phyloP scores from a whole-genome alignment of 2,113 vertebrate species.

The Vulpes ferrilata region DNA sequence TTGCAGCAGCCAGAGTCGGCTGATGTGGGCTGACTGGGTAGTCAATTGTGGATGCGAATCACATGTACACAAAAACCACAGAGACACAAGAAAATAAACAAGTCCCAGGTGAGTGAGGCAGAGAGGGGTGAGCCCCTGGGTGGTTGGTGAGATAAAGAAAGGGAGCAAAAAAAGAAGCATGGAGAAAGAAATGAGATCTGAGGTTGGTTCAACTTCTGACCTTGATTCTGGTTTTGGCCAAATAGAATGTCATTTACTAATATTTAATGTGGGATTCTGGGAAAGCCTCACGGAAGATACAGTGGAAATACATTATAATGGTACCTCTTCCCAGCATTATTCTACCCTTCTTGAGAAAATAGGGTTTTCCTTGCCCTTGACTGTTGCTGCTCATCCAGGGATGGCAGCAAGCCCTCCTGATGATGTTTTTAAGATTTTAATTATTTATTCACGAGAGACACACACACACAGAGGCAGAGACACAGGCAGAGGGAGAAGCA shows the following conservation, averaged over 20 bases:
- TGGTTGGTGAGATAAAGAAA: neutral
- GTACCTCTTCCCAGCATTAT: neutral
- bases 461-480: too few species aligned
- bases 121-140: neutral
- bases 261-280: neutral
- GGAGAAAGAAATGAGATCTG: neutral
- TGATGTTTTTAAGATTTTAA: neutral
- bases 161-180: accelerated
- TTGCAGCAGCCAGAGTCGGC: too few species aligned
- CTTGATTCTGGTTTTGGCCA: neutral
- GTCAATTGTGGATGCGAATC: neutral
- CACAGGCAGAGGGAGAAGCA: too few species aligned
- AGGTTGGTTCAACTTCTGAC: neutral
- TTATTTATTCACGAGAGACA: too few species aligned
- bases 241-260: neutral
- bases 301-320: neutral
- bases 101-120: neutral
- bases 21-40: neutral
- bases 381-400: neutral
- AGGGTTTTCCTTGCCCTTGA: neutral
- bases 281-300: neutral
- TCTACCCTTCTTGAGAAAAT: neutral
- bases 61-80: neutral
- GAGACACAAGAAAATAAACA: neutral
- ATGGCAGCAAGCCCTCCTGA: neutral